Conservation (phyloP, 2,888 invertebrate species). For the Zhuqinia jingwanae region DNA sequence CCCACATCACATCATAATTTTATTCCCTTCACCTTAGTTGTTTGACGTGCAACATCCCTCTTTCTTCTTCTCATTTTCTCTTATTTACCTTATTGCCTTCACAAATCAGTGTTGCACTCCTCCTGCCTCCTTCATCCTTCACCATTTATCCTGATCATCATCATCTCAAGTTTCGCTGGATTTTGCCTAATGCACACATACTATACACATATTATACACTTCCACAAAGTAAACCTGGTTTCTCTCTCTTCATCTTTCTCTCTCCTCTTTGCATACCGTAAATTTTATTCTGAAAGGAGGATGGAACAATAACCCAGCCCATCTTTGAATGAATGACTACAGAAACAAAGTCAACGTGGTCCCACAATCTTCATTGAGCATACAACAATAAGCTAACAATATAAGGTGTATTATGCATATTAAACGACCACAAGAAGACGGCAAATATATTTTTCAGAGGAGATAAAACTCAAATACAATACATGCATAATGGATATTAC, state of each 20-base stretch:
- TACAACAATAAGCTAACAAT: too few relatives aligned
- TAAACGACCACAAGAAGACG: too few relatives aligned
- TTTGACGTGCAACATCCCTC: not conserved
- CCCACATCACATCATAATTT: slow-evolving; percentile 62
- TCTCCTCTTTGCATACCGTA: not conserved
- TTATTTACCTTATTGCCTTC: slow-evolving; percentile 60
- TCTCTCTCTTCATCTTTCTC: not conserved
- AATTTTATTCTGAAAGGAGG: slow-evolving; percentile 11
- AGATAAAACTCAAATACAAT: too few relatives aligned
- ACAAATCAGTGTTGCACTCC: slow-evolving; percentile 55
- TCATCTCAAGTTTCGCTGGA: slow-evolving; percentile 7
- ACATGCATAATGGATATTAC: too few relatives aligned
- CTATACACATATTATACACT: too few relatives aligned
- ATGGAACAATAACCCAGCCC: slow-evolving; percentile 10
- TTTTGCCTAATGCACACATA: too few relatives aligned
- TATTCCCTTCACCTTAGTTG: not conserved
- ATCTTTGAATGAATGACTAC: not conserved
- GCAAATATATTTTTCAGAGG: too few relatives aligned
- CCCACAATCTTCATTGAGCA: not conserved
- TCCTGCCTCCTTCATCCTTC: slow-evolving; percentile 8
- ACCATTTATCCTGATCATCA: slow-evolving; percentile 5
- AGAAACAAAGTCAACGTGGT: not conserved
- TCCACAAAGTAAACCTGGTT: too few relatives aligned
- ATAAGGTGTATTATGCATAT: too few relatives aligned
- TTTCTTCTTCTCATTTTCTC: not conserved